Base-by-base conservation (phyloP, 2,113 vertebrate species). In the Seriola rivoliana region DNA sequence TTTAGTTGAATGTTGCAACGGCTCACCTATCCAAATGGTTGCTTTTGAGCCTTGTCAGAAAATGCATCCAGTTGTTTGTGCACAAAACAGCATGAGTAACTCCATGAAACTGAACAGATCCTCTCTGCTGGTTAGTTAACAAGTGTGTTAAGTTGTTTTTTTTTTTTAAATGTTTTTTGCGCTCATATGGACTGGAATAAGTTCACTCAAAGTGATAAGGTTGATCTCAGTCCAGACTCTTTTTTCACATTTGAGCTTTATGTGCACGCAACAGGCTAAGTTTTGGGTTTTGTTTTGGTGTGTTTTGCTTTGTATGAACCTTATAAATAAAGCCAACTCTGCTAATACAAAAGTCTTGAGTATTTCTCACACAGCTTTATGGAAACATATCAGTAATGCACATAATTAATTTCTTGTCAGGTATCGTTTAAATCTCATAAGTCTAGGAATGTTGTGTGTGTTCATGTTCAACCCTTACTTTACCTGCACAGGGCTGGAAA, bases 301-400 rank as follows among this genome's bases (percentile, higher is more conserved):
- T 81, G 78, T 65, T 84, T 83, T 67, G 69, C 64, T 86, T 78
- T 81, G 52, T 84, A n/a, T 74, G 44, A 10, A 32, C 17, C 57
- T 85, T 42, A 46, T 78, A 40, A 90, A 92, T 87, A 89, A 90
- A 90, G 42, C 16, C 23, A 80, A 34, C n/a, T 69, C 59, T 1
- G 29, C 73, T 63, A 75, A 71, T 32, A 44, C 5, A 38, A 58
- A 75, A 0, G 1, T 63, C 40, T 68, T 14, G 0, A 57, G 8
- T 89, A 8, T 82, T 76, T 78, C 8, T 70, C 3, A 6, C 38
- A 74, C 7, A 17, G 32, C 2, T 60, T 55, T 23, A 17, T 44
- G 5, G 29, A 52, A 55, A 25, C 32, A 25, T 10, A 4, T 1
- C 3, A 42, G 7, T 17, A 3, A 59, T 6, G 34, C 2, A 0